These are phyloP conservation scores for Portunus trituberculatus DNA, from an alignment of 1,140 invertebrate species.

Conservation along the genomic window DNA sequence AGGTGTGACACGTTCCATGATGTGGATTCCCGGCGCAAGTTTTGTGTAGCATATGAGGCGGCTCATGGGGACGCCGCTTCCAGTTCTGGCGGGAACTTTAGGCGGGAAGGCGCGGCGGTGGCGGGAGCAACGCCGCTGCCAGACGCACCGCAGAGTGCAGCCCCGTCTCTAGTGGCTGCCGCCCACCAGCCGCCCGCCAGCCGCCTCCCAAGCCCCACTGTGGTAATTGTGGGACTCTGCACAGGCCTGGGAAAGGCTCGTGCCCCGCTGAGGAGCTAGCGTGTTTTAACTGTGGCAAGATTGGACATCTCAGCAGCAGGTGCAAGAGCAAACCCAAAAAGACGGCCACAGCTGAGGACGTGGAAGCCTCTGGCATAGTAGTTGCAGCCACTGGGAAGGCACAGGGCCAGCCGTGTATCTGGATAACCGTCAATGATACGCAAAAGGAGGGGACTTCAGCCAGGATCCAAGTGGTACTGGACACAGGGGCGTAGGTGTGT, in stretches of 20 bases:
- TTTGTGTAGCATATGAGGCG: neutral
- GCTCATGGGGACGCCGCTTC: neutral
- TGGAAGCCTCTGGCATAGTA: neutral
- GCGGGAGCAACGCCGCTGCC: neutral
- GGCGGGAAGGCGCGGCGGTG: neutral
- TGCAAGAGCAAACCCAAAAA: neutral
- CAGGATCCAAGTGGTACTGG: neutral
- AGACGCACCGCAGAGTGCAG: neutral
- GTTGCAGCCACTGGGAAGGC: neutral
- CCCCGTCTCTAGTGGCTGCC: neutral
- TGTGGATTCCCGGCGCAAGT: neutral
- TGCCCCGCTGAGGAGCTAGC: neutral
- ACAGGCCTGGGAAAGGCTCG: neutral
- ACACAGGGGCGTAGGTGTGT: slow-evolving; percentile 40
- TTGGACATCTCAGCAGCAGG: neutral
- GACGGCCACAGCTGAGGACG: neutral
- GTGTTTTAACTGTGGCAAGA: neutral
- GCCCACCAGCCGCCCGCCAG: no score
- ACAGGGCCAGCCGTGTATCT: neutral
- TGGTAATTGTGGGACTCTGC: neutral
- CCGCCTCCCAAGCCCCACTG: neutral
- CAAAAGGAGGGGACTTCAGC: neutral
- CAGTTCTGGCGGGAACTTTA: no score
- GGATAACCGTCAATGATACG: neutral
- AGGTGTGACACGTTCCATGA: neutral